These are phyloP conservation scores for Enteromius treurensis DNA, from an alignment of 2,797 vertebrate genomes.

Conservation along the genomic window DNA sequence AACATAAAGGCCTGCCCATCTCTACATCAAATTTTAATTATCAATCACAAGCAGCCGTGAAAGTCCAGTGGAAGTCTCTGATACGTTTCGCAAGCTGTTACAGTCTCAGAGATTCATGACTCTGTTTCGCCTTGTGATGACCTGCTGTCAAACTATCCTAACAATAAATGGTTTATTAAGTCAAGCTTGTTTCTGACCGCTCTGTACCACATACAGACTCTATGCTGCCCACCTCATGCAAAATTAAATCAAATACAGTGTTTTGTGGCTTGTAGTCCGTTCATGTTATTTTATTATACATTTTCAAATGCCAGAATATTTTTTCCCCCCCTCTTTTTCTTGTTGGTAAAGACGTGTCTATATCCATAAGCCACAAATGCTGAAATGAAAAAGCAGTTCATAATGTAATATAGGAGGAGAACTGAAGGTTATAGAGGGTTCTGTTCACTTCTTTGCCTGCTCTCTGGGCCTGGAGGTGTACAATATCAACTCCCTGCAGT, in stretches of 20 bases:
- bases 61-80: conserved; percentile 46
- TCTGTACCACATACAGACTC: conserved; percentile 7
- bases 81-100: background rate
- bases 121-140: conserved; percentile 33
- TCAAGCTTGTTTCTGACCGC: conserved; percentile 9
- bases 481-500: conserved; percentile 65
- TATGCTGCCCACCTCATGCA: conserved; percentile 22
- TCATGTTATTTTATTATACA: background rate
- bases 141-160: conserved; percentile 30
- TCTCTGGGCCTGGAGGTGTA: conserved; percentile 59
- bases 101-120: conserved; percentile 1
- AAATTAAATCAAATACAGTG: background rate
- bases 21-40: conserved; percentile 60
- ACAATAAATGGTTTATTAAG: conserved; percentile 45
- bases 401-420: conserved; percentile 40
- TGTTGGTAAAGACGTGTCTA: conserved; percentile 8
- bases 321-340: background rate
- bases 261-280: background rate
- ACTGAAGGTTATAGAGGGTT: conserved; percentile 53
- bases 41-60: conserved; percentile 52
- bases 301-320: background rate
- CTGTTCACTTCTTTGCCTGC: conserved; percentile 54
- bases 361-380: conserved; percentile 29
- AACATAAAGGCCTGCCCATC: conserved; percentile 49
- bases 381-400: conserved; percentile 51